Conservation (phyloP, 2,113 vertebrate genomes). For the Melanostigma gelatinosum region DNA sequence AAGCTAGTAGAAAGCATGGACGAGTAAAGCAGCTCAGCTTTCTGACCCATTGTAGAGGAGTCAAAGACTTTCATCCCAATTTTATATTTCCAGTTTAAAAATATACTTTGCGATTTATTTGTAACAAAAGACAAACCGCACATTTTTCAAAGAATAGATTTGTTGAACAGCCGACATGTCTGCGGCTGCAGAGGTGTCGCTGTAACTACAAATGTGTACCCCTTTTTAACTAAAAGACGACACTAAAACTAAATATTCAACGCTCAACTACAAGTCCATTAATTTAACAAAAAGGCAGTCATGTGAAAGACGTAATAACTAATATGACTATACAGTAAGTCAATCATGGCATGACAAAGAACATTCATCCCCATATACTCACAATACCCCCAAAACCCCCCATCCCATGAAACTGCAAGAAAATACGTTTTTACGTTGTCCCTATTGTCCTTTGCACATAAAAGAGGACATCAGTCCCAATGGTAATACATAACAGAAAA, state of each 20-base stretch:
- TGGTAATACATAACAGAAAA: constrained; percentile 29
- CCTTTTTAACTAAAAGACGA: constrained; percentile 1
- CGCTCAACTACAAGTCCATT: constrained; percentile 24
- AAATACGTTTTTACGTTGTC: neutral
- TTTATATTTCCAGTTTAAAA: neutral
- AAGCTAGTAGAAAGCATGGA: neutral
- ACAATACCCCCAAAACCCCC: neutral
- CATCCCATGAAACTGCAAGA: neutral
- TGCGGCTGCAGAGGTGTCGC: constrained; percentile 3
- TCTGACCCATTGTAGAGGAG: neutral
- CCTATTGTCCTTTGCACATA: constrained; percentile 14
- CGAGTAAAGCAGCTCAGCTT: neutral
- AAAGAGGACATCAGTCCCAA: neutral
- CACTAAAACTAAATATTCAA: neutral
- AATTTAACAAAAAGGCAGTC: constrained; percentile 73
- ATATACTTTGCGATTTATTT: neutral
- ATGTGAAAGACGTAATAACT: constrained; percentile 61
- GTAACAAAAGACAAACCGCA: neutral
- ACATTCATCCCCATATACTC: neutral
- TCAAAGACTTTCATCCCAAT: neutral
- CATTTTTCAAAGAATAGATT: constrained; percentile 36
- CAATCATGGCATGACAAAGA: constrained; percentile 50
- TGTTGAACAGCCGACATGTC: constrained; percentile 42
- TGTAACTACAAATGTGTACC: neutral
- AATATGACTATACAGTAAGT: constrained; percentile 29